Conservation (phyloP, 2,113 vertebrate genomes). For the Boleophthalmus pectinirostris region DNA sequence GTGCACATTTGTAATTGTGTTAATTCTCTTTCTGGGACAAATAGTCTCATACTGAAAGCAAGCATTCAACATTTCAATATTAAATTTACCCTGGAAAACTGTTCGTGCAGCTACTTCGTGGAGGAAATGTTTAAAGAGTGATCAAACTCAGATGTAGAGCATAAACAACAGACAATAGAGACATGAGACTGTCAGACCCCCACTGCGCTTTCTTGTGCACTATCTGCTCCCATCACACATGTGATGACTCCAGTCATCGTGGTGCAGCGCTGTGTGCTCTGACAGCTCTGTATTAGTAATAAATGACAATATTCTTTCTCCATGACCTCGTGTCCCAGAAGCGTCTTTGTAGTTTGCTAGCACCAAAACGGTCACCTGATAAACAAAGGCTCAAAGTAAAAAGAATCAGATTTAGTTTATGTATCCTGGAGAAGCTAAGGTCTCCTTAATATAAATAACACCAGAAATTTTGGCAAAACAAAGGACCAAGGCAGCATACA, state of each 20-base stretch:
- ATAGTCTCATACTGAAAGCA: background rate
- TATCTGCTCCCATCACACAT: background rate
- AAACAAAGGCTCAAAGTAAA: background rate
- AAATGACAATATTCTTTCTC: background rate
- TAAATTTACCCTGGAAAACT: background rate
- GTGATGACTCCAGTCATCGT: background rate
- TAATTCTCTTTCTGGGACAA: background rate
- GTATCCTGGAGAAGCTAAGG: too few relatives aligned
- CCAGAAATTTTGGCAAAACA: too few relatives aligned
- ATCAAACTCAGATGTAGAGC: conserved; percentile 3
- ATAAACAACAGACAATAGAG: conserved; percentile 8
- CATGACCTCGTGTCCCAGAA: background rate
- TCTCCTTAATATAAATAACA: too few relatives aligned
- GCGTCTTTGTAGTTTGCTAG: background rate
- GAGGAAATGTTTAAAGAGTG: background rate
- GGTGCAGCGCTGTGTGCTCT: conserved; percentile 12
- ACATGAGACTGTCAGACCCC: background rate
- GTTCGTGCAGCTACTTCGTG: background rate
- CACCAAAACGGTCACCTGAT: too few relatives aligned
- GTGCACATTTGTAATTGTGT: background rate
- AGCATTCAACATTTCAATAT: background rate
- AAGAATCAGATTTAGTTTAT: too few relatives aligned
- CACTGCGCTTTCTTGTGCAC: background rate
- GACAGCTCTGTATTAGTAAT: background rate
- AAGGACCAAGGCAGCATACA: too few relatives aligned